These are phyloP conservation scores for Procambarus clarkii DNA, from an alignment of 1,140 invertebrate genomes.

Conservation along the genomic window DNA sequence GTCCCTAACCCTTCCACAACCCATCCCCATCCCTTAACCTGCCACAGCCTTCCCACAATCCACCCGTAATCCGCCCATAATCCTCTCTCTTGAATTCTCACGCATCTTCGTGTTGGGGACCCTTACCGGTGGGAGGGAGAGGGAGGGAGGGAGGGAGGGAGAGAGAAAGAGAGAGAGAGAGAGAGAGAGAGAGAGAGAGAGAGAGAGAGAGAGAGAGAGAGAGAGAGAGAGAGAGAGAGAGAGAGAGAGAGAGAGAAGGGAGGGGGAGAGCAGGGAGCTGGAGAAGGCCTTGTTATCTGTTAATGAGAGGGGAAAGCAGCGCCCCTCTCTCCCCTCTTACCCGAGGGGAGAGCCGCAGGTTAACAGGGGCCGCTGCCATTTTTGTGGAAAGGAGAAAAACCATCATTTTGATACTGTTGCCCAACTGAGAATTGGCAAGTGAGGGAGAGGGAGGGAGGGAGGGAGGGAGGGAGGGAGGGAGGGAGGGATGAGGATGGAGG, in stretches of 20 bases:
- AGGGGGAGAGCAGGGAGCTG: too few species aligned
- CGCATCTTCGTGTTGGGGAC: slow-evolving; percentile 18
- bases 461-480: not conserved
- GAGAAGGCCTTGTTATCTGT: slow-evolving; percentile 63
- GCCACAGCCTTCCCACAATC: not conserved
- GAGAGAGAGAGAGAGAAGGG: too few species aligned
- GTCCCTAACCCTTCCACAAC: too few species aligned
- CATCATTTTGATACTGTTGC: slow-evolving; percentile 38
- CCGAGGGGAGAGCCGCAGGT: slow-evolving; percentile 51
- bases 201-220: too few species aligned
- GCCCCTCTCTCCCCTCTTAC: slow-evolving; percentile 41
- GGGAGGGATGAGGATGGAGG: slow-evolving; percentile 1
- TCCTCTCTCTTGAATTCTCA: slow-evolving; percentile 33
- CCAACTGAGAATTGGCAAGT: slow-evolving; percentile 16
- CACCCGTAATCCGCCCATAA: not conserved
- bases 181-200: too few species aligned
- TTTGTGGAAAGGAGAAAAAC: slow-evolving; percentile 25
- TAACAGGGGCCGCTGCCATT: slow-evolving; percentile 47
- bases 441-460: not conserved
- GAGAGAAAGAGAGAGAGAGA: too few species aligned
- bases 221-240: too few species aligned
- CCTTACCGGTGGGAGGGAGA: slow-evolving; percentile 5
- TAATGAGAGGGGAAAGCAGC: slow-evolving; percentile 62
- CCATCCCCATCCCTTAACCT: too few species aligned
- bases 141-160: too few species aligned